Evolutionary conservation across 2,888 invertebrate genomes (phyloP).

Genomic region (Andrena hattorfiana): DNA sequence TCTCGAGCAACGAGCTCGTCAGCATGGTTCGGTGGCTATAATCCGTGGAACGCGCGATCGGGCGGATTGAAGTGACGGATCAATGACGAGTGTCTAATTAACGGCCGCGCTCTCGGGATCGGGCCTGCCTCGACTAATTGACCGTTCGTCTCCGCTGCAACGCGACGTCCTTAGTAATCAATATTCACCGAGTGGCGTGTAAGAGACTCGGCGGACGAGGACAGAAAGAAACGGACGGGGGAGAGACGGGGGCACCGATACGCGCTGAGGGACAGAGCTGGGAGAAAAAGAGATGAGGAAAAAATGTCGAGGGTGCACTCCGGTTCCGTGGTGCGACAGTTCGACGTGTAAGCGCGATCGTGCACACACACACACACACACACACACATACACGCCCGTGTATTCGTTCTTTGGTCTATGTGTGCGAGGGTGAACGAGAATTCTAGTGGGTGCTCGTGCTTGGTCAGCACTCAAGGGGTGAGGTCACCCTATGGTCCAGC

Average conservation of each 20-base stretch:
- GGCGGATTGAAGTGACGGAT: conserved; percentile 67
- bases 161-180: conserved; percentile 75
- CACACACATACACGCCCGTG: not conserved
- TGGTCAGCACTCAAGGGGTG: conserved; percentile 83
- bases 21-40: conserved; percentile 41
- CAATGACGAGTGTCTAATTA: conserved; percentile 72
- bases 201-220: conserved; percentile 63
- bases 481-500: conserved; percentile 83
- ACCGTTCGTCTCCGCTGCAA: conserved; percentile 70
- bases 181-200: conserved; percentile 72
- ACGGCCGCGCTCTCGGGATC: conserved; percentile 59
- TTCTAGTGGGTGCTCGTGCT: conserved; percentile 82
- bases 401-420: not conserved
- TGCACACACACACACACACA: conserved; percentile 15
- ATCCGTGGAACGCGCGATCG: conserved; percentile 59
- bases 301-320: conserved; percentile 74
- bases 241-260: conserved; percentile 10
- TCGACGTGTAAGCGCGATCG: conserved; percentile 37
- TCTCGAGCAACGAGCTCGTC: conserved; percentile 9
- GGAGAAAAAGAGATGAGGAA: conserved; percentile 38
- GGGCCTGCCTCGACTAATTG: conserved; percentile 69
- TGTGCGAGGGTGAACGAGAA: conserved; percentile 48
- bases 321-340: conserved; percentile 40
- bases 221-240: conserved; percentile 46
- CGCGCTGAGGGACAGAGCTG: not conserved